These are phyloP conservation scores for Synchiropus splendidus DNA, from an alignment of 2,113 vertebrate genomes.

Conservation along the genomic window DNA sequence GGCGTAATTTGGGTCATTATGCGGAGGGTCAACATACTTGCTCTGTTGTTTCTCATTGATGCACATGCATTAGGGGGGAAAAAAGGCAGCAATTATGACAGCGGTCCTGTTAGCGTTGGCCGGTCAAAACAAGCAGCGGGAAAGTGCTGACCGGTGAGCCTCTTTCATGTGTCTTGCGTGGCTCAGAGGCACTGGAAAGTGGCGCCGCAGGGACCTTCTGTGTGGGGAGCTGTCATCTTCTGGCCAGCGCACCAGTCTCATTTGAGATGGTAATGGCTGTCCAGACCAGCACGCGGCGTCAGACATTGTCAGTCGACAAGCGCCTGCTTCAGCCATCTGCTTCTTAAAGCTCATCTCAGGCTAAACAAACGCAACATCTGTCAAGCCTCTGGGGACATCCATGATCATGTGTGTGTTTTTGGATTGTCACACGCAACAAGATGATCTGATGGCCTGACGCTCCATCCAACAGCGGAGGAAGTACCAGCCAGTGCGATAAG, in stretches of 20 bases:
- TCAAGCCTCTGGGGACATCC: slow-evolving; percentile 22
- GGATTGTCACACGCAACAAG: slow-evolving; percentile 15
- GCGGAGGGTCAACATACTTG: slow-evolving; percentile 25
- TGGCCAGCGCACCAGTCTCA: slow-evolving; percentile 23
- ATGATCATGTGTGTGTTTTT: slow-evolving; percentile 14
- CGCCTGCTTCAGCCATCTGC: slow-evolving; percentile 49
- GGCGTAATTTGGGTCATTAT: slow-evolving; percentile 29
- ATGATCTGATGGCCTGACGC: slow-evolving; percentile 15
- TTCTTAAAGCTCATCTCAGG: slow-evolving; percentile 38
- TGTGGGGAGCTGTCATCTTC: slow-evolving; percentile 22
- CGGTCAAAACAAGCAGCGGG: slow-evolving; percentile 19
- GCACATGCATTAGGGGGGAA: too few species aligned
- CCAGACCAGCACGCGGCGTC: slow-evolving; percentile 14
- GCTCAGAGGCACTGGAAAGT: slow-evolving; percentile 27
- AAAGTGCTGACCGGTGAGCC: slow-evolving; percentile 16
- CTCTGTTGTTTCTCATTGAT: too few species aligned
- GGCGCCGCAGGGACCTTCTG: slow-evolving; percentile 32
- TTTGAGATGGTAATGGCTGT: slow-evolving; percentile 15
- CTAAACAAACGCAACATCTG: slow-evolving; percentile 53
- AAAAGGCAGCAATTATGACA: too few species aligned
- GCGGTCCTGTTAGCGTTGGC: slow-evolving; percentile 15
- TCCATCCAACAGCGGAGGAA: slow-evolving; percentile 15
- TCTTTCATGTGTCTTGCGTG: slow-evolving; percentile 31
- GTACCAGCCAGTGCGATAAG: too few species aligned
- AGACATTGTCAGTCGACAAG: slow-evolving; percentile 19